These are phyloP conservation scores for Amblyopsis rosae DNA, from an alignment of 2,113 vertebrate genomes.

Conservation along the genomic window DNA sequence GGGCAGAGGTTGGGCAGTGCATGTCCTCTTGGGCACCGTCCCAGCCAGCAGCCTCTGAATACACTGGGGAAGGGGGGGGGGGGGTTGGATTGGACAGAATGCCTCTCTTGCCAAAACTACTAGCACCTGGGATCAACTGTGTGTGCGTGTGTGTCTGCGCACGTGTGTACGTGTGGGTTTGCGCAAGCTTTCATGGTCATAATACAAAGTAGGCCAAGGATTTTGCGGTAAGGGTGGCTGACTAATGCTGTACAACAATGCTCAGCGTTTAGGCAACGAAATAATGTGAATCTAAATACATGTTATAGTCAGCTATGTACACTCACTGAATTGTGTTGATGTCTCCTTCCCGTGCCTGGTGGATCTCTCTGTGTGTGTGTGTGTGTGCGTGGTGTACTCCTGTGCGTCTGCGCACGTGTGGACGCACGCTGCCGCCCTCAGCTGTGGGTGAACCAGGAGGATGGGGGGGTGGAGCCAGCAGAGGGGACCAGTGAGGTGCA, in stretches of 20 bases:
- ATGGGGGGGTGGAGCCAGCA: conserved; percentile 81
- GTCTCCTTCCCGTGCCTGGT: conserved; percentile 3
- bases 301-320: conserved; percentile 3
- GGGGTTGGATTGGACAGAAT: conserved; percentile 22
- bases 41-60: conserved; percentile 34
- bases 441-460: conserved; percentile 99
- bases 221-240: conserved; percentile 2
- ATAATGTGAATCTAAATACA: background rate
- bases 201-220: background rate
- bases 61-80: conserved; percentile 31
- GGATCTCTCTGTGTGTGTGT: conserved; percentile 14
- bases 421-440: conserved; percentile 58
- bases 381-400: conserved; percentile 5
- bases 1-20: conserved; percentile 24
- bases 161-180: conserved; percentile 16
- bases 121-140: conserved; percentile 37
- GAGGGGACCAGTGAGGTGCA: conserved; percentile 95
- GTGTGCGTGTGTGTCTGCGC: conserved; percentile 27
- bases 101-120: conserved; percentile 27
- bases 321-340: conserved; percentile 16
- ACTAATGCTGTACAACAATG: conserved; percentile 15
- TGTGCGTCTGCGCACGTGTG: conserved; percentile 9
- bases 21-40: conserved; percentile 23
- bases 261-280: background rate
- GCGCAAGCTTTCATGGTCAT: conserved; percentile 20